These are phyloP conservation scores for Clitarchus hookeri DNA, from an alignment of 2,888 invertebrate species.

Conservation along the genomic window DNA sequence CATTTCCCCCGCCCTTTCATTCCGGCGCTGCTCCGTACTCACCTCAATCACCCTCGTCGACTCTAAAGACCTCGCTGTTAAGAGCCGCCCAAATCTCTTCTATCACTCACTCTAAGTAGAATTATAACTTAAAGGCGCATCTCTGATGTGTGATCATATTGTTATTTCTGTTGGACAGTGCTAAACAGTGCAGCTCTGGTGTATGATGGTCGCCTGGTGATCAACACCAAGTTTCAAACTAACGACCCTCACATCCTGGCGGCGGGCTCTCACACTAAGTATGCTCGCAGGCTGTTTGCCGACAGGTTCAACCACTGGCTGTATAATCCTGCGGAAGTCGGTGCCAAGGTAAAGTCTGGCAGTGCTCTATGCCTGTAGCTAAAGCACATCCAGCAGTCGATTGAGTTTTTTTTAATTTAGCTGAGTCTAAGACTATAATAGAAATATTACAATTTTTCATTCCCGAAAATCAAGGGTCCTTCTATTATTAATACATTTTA, in stretches of 20 bases:
- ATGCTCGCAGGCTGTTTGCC: conserved; percentile 64
- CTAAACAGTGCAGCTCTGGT: conserved; percentile 62
- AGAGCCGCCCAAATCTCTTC: no score
- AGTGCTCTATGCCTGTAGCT: not conserved
- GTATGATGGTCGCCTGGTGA: conserved; percentile 67
- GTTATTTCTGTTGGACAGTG: conserved; percentile 52
- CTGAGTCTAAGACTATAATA: no score
- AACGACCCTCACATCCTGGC: conserved; percentile 68
- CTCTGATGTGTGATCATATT: not conserved
- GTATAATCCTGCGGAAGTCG: conserved; percentile 66
- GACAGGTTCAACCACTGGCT: conserved; percentile 59
- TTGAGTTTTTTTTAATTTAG: no score
- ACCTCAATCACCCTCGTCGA: no score
- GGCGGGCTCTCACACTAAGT: conserved; percentile 68
- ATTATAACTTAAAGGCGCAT: not conserved
- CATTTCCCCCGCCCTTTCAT: no score
- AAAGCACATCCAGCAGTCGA: no score
- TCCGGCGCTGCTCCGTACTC: no score
- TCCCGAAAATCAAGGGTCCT: no score
- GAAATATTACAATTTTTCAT: no score
- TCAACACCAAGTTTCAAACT: conserved; percentile 64
- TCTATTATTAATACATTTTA: no score
- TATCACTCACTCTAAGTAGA: not conserved
- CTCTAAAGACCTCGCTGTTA: no score
- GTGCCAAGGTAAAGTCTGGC: conserved; percentile 59